Evolutionary conservation across 1,140 invertebrate species (phyloP).

Genomic region (Aphaenogaster rudis): DNA sequence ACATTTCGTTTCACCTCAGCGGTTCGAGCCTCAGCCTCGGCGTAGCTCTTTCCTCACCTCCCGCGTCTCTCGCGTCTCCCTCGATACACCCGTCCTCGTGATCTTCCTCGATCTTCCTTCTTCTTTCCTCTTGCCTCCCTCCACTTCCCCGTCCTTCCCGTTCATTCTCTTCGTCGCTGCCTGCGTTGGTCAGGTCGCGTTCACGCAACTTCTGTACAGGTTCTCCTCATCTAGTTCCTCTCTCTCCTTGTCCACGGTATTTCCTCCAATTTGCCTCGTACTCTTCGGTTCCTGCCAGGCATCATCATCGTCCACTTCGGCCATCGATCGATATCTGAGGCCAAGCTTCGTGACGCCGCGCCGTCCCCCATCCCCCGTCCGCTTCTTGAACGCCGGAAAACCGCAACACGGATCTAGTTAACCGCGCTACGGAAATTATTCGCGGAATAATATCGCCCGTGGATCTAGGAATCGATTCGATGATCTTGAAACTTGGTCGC

Average conservation of each 20-base stretch:
- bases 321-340: slow-evolving; percentile 68
- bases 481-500: slow-evolving; percentile 34
- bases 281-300: slow-evolving; percentile 59
- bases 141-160: slow-evolving; percentile 35
- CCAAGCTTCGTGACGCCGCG: slow-evolving; percentile 39
- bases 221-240: slow-evolving; percentile 51
- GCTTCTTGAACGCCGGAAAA: slow-evolving; percentile 77
- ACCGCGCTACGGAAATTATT: slow-evolving; percentile 77
- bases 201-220: slow-evolving; percentile 53
- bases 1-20: slow-evolving; percentile 65
- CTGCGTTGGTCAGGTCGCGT: slow-evolving; percentile 55
- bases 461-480: slow-evolving; percentile 61
- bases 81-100: slow-evolving; percentile 40
- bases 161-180: slow-evolving; percentile 59
- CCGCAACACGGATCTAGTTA: slow-evolving; percentile 81
- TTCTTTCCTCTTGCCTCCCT: slow-evolving; percentile 45
- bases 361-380: slow-evolving; percentile 52
- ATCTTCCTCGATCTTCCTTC: slow-evolving; percentile 71
- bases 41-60: slow-evolving; percentile 27
- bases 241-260: slow-evolving; percentile 68
- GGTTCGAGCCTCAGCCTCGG: slow-evolving; percentile 53
- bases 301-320: slow-evolving; percentile 66
- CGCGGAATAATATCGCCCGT: slow-evolving; percentile 79
- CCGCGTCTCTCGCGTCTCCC: not conserved
- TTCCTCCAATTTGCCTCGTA: slow-evolving; percentile 65